phyloP scores from a whole-genome alignment of 2,888 invertebrate species.

The Galerucella calmariensis region DNA sequence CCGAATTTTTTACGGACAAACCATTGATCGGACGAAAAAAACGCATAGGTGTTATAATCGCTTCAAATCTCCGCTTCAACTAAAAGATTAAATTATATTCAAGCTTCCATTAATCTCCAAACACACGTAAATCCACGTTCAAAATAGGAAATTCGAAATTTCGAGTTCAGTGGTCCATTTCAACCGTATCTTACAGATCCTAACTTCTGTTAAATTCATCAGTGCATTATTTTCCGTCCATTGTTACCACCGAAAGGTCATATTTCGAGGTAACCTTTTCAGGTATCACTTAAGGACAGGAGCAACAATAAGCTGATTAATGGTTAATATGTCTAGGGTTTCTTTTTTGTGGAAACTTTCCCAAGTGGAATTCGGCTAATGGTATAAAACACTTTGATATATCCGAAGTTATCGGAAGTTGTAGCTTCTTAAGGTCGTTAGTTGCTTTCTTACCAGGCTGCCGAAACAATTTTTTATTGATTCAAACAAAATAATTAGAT shows the following conservation, averaged over 20 bases:
- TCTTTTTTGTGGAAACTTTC: neutral
- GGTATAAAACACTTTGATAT: neutral
- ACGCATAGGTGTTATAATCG: too few species aligned
- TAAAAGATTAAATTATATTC: neutral
- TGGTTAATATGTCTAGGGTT: slow-evolving; percentile 9
- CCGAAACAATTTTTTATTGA: too few species aligned
- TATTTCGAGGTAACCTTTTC: slow-evolving; percentile 11
- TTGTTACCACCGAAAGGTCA: slow-evolving; percentile 1
- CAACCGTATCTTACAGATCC: neutral
- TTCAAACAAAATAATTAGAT: too few species aligned
- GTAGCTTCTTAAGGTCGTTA: neutral
- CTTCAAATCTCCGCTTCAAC: too few species aligned
- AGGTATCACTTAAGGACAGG: slow-evolving; percentile 11
- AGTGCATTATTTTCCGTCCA: neutral
- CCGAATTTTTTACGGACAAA: too few species aligned
- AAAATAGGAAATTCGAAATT: neutral
- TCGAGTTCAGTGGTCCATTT: neutral
- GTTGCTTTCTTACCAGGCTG: too few species aligned
- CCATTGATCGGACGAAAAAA: too few species aligned
- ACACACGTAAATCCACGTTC: neutral
- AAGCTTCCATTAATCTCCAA: neutral
- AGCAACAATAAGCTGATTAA: slow-evolving; percentile 15
- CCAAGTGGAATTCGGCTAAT: slow-evolving; percentile 1
- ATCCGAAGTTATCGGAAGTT: slow-evolving; percentile 3
- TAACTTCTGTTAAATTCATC: neutral